Evolutionary conservation across 2,888 invertebrate genomes (phyloP).

Genomic region (Drosophila nr. perissopoda): DNA sequence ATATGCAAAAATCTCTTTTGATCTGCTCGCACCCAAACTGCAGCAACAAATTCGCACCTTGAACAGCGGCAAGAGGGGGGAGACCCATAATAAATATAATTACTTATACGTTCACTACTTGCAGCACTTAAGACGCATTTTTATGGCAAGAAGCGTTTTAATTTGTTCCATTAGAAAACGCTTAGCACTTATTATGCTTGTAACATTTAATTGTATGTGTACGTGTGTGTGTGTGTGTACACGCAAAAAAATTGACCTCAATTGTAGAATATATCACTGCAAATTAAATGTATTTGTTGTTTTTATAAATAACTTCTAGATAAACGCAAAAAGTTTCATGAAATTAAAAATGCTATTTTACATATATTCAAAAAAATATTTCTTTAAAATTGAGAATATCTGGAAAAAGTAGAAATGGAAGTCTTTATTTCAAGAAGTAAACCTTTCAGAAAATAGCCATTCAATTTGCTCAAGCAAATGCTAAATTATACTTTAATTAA

Average conservation of each 20-base stretch:
- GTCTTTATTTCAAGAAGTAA: neutral
- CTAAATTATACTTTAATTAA: neutral
- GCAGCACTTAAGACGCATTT: constrained; percentile 38
- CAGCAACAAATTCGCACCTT: constrained; percentile 69
- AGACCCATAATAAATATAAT: neutral
- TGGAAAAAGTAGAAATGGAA: neutral
- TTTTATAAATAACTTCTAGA: neutral
- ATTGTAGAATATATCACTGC: neutral
- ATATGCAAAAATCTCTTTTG: constrained; percentile 75
- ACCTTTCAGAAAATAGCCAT: neutral
- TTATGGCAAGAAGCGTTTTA: constrained; percentile 52
- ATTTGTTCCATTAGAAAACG: constrained; percentile 75
- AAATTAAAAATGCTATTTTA: neutral
- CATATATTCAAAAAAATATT: neutral
- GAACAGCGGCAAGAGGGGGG: constrained; percentile 4
- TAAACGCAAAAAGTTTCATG: no score
- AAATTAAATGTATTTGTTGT: neutral
- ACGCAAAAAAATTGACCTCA: neutral
- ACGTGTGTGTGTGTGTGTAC: neutral
- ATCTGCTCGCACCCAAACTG: constrained; percentile 59
- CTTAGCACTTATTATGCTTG: constrained; percentile 52
- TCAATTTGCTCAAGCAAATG: neutral
- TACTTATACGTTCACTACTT: constrained; percentile 9
- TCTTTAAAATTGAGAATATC: neutral
- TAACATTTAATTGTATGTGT: constrained; percentile 40